Percentiles rank a stretch among this genome's conserved stretches.
These are phyloP conservation scores for Oxycera nigricornis DNA, from an alignment of 2,888 invertebrate species.

Conservation along the genomic window DNA sequence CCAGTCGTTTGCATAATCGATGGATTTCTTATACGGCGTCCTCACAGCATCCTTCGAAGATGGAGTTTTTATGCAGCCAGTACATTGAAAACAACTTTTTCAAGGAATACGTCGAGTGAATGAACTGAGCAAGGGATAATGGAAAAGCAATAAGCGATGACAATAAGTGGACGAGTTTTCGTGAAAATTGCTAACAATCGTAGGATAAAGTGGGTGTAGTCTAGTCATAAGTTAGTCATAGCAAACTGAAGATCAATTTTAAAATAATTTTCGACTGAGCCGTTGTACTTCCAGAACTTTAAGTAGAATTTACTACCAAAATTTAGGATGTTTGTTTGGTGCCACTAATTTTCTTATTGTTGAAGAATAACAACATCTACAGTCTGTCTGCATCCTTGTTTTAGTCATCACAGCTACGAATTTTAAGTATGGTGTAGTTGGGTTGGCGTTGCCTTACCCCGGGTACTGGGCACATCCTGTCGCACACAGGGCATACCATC, in stretches of 20 bases:
- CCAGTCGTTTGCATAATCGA: conserved; percentile 37
- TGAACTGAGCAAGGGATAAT: background rate
- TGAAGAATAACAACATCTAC: too few species aligned
- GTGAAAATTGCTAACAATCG: too few species aligned
- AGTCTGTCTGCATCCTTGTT: too few species aligned
- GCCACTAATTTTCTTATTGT: too few species aligned
- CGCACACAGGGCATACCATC: background rate
- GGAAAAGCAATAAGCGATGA: background rate
- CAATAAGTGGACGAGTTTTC: background rate
- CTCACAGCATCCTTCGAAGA: background rate
- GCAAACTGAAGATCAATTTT: too few species aligned
- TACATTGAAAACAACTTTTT: conserved; percentile 16
- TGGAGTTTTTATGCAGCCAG: background rate
- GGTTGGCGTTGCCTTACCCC: background rate
- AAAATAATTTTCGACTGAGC: too few species aligned
- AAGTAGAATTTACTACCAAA: too few species aligned
- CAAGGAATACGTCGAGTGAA: background rate
- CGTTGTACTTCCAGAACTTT: too few species aligned
- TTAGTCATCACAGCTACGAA: conserved; percentile 14
- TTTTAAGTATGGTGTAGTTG: background rate
- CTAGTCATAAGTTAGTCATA: too few species aligned
- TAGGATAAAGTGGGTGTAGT: too few species aligned
- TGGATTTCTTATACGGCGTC: conserved; percentile 6
- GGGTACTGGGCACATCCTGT: background rate
- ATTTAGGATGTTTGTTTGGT: too few species aligned